phyloP scores from a whole-genome alignment of 1,140 invertebrate genomes.

The Lepidotrigona ventralis region DNA sequence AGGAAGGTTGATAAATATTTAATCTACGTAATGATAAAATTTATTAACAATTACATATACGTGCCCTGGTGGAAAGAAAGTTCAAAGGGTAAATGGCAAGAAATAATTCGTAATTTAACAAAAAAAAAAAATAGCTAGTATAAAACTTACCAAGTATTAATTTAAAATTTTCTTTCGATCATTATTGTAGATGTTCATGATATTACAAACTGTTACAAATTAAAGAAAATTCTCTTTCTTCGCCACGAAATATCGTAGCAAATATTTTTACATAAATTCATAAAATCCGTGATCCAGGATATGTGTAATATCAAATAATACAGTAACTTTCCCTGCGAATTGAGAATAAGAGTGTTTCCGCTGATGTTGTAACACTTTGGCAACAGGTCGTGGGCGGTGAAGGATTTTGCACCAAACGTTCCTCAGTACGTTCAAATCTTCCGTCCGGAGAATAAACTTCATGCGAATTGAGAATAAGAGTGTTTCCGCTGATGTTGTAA shows the following conservation, averaged over 20 bases:
- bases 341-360: background rate
- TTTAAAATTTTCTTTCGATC: too few relatives aligned
- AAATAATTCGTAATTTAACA: too few relatives aligned
- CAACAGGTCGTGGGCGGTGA: conserved; percentile 95
- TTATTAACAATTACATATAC: background rate
- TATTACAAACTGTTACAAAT: too few relatives aligned
- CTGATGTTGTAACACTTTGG: background rate
- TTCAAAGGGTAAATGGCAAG: too few relatives aligned
- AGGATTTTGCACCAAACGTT: conserved; percentile 97
- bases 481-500: background rate
- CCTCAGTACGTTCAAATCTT: conserved; percentile 99
- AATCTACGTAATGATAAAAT: background rate
- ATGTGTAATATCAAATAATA: background rate
- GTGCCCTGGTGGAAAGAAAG: too few relatives aligned
- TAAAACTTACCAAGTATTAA: too few relatives aligned
- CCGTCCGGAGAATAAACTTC: conserved; percentile 97
- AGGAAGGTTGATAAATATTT: background rate
- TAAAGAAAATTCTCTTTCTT: too few relatives aligned
- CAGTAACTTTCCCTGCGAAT: background rate
- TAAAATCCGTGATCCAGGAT: too few relatives aligned
- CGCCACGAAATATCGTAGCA: too few relatives aligned
- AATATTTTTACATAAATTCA: too few relatives aligned
- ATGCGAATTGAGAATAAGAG: conserved; percentile 91
- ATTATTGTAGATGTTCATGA: too few relatives aligned
- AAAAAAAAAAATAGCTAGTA: too few relatives aligned